phyloP scores from a whole-genome alignment of 2,113 vertebrate species.

The Centrocercus urophasianus region DNA sequence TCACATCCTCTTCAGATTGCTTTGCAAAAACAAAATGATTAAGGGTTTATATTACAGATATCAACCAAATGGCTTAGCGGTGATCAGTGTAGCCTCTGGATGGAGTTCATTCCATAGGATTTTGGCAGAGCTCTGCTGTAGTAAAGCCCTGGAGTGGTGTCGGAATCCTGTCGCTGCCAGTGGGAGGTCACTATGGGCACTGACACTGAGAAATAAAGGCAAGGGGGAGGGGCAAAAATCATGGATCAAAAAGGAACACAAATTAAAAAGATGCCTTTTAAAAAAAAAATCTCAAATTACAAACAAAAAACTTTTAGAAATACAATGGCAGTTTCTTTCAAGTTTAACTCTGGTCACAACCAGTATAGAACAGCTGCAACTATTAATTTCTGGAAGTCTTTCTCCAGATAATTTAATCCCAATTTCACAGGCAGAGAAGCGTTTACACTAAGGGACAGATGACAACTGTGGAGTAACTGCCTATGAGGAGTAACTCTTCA shows the following conservation, averaged over 20 bases:
- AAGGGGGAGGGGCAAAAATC: slow-evolving; percentile 61
- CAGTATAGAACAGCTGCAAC: background rate
- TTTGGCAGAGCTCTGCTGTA: slow-evolving; percentile 68
- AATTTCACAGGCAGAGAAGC: background rate
- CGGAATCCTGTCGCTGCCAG: slow-evolving; percentile 59
- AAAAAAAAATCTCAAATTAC: slow-evolving; percentile 42
- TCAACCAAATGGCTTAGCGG: slow-evolving; percentile 61
- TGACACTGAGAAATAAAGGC: slow-evolving; percentile 69
- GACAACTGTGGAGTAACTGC: background rate
- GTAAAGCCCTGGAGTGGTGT: slow-evolving; percentile 69
- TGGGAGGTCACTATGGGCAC: slow-evolving; percentile 64
- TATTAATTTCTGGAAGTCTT: background rate
- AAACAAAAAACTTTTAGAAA: slow-evolving; percentile 32
- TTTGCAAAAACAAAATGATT: slow-evolving; percentile 79
- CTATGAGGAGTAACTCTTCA: background rate
- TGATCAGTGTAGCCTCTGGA: slow-evolving; percentile 51
- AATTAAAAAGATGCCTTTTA: slow-evolving; percentile 56
- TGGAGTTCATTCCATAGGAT: slow-evolving; percentile 64
- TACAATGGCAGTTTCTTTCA: slow-evolving; percentile 25
- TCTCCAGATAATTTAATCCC: background rate
- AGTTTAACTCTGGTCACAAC: slow-evolving; percentile 24
- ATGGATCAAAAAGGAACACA: slow-evolving; percentile 68
- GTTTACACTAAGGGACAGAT: background rate
- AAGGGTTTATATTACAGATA: slow-evolving; percentile 69
- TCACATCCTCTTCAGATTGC: slow-evolving; percentile 99